Base-by-base conservation (phyloP, 2,888 invertebrate genomes). In the Dioctria linearis region DNA sequence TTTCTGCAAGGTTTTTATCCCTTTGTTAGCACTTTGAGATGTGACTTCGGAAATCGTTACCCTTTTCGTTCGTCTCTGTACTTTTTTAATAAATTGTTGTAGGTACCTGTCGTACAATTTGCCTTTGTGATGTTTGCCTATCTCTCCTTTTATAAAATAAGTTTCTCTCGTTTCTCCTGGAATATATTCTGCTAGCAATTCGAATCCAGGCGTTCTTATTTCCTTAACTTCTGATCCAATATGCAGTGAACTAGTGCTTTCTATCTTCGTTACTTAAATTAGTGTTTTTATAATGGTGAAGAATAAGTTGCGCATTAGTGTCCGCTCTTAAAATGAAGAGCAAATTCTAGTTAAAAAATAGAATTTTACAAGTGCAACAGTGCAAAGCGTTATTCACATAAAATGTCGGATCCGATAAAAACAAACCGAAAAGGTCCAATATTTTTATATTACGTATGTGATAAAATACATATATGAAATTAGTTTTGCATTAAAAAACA, bases 21-120 rank as follows among this genome's bases (percentile, higher is more conserved):
- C 9, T 57, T 57, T 57, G 57, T 57, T n/a, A n/a, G n/a, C n/a
- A n/a, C n/a, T n/a, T n/a, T n/a, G n/a, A n/a, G n/a, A n/a, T n/a
- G n/a, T n/a, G n/a, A n/a, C n/a, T n/a, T n/a, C n/a, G n/a, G n/a
- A n/a, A n/a, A n/a, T n/a, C n/a, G n/a, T n/a, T n/a, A n/a, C n/a
- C n/a, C n/a, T n/a, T n/a, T n/a, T n/a, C n/a, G n/a, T n/a, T n/a
- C 13, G 4, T 57, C 57, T 57, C 57, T 57, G 9, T 6, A 57
- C 13, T 57, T 11, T 57, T 57, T 57, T 11, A 57, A 57, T 57
- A 57, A 57, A 57, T 57, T 57, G 13, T 57, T 57, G n/a, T n/a
- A n/a, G n/a, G n/a, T 57, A 57, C 57, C 57, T 57, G 13, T 57
- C 57, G 13, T 57, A 57, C 13, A 57, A 57, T 57, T 57, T 57